Conservation (phyloP, 2,113 vertebrate species). For the Dicentrarchus labrax region DNA sequence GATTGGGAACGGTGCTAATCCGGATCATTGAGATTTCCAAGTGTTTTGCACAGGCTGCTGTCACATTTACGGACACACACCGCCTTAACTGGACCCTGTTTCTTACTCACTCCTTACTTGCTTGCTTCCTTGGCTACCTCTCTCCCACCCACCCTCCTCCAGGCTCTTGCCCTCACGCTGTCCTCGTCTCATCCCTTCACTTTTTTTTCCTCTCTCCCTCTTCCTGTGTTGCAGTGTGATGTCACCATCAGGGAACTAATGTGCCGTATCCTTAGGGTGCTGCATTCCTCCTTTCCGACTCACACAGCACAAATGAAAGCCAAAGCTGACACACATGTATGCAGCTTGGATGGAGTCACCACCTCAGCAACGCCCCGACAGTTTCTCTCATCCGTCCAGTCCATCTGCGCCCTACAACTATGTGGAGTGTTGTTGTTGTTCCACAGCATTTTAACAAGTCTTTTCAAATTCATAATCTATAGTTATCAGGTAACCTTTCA, state of each 20-base stretch:
- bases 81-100: neutral
- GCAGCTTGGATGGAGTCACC: conserved; percentile 20
- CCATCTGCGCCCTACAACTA: conserved; percentile 17
- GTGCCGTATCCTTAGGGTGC: conserved; percentile 64
- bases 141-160: conserved; percentile 37
- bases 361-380: neutral
- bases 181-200: conserved; percentile 42
- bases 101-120: neutral
- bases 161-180: conserved; percentile 37
- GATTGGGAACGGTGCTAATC: conserved; percentile 19
- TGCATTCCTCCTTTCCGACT: conserved; percentile 50
- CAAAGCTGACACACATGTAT: conserved; percentile 24
- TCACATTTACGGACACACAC: conserved; percentile 16
- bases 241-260: conserved; percentile 74
- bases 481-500: neutral
- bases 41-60: neutral
- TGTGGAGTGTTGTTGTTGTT: neutral
- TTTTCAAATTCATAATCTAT: neutral
- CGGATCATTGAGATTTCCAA: conserved; percentile 10
- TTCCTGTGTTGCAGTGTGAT: conserved; percentile 67
- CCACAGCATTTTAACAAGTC: neutral
- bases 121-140: conserved; percentile 19
- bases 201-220: conserved; percentile 28
- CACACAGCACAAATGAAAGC: conserved; percentile 43
- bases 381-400: conserved; percentile 4